phyloP scores from a whole-genome alignment of 2,113 vertebrate species.

The Nicator chloris region DNA sequence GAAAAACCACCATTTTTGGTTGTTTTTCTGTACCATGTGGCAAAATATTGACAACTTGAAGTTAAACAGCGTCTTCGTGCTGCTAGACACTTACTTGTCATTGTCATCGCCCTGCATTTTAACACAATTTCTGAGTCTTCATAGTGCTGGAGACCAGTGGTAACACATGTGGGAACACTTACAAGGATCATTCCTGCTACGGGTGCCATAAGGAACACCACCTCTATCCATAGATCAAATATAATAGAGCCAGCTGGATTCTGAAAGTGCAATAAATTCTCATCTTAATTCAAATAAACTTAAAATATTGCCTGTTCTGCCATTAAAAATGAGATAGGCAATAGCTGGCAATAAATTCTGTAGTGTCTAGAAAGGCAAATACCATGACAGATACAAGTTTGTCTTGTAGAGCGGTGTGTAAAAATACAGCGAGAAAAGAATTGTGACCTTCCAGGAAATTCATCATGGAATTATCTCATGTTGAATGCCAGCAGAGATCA shows the following conservation, averaged over 20 bases:
- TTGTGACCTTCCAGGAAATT: neutral
- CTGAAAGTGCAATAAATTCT: neutral
- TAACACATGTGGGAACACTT: accelerated
- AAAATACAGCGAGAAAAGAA: neutral
- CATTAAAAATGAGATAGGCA: neutral
- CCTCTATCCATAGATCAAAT: neutral
- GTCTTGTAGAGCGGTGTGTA: neutral
- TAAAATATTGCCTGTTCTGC: neutral
- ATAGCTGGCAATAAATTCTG: neutral
- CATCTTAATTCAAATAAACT: neutral
- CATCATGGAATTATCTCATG: neutral
- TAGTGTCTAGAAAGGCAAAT: neutral
- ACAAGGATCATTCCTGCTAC: neutral
- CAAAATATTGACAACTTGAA: neutral
- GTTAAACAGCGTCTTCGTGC: neutral
- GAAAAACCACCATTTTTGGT: neutral
- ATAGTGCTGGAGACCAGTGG: accelerated
- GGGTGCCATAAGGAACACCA: neutral
- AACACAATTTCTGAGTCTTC: neutral
- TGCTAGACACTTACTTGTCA: neutral
- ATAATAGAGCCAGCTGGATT: neutral
- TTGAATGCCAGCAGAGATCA: neutral
- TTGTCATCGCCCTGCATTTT: neutral
- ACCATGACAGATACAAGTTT: neutral
- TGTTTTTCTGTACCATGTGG: neutral